A percentile compares a stretch with the other conserved stretches of the same genome.
Conservation (phyloP, 2,888 invertebrate species). For the Empis stercorea region DNA sequence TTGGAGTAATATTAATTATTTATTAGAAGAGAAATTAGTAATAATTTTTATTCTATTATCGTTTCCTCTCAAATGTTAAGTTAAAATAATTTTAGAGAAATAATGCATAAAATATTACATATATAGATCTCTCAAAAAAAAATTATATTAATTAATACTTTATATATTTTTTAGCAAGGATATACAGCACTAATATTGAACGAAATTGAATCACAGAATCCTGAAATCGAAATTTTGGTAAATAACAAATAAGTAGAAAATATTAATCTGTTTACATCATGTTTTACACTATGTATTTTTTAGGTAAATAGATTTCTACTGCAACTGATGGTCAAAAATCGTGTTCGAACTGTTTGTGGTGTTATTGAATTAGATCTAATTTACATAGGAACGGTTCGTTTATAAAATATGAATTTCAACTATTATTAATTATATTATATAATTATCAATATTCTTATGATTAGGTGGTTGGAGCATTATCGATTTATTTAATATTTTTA, state of each 20-base stretch:
- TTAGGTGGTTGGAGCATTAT: conserved; percentile 4
- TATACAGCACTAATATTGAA: conserved; percentile 3
- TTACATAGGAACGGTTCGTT: conserved; percentile 5
- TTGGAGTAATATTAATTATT: too few species aligned
- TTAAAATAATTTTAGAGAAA: too few species aligned
- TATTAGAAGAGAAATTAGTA: too few species aligned
- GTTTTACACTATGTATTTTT: background rate
- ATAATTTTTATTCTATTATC: too few species aligned
- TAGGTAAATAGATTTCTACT: conserved; percentile 7
- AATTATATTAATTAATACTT: background rate
- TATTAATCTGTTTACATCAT: background rate
- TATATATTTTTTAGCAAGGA: background rate
- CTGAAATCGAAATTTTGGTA: conserved; percentile 4
- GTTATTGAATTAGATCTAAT: conserved; percentile 7
- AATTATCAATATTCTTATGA: too few species aligned
- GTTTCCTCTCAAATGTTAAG: too few species aligned
- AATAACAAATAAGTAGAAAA: background rate
- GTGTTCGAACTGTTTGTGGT: conserved; percentile 5
- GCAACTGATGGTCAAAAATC: conserved; percentile 5
- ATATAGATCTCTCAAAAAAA: background rate
- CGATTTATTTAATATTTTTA: conserved; percentile 6
- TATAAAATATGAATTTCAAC: background rate
- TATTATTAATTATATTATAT: too few species aligned
- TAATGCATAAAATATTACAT: too few species aligned
- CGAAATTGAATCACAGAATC: conserved; percentile 2